Conservation (phyloP, 2,113 vertebrate species). For the Orientallactaga bullata region DNA sequence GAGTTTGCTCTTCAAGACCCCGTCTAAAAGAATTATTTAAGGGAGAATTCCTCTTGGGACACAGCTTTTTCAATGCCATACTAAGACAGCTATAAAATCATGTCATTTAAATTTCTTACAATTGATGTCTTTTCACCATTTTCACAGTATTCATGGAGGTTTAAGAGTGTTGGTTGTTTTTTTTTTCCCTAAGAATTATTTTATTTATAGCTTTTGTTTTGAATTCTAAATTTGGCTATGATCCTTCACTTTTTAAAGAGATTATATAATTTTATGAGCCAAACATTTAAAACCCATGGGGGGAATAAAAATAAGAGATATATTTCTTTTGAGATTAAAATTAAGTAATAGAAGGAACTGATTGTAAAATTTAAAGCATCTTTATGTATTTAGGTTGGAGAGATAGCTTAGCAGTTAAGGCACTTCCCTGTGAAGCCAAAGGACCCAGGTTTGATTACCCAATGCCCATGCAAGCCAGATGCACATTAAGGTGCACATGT, state of each 20-base stretch:
- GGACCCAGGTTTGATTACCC: too few relatives aligned
- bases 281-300: slow-evolving; percentile 53
- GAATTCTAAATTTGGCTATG: slow-evolving; percentile 47
- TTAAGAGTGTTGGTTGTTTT: neutral
- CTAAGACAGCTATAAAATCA: slow-evolving; percentile 67
- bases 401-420: too few relatives aligned
- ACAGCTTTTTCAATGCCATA: slow-evolving; percentile 72
- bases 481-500: too few relatives aligned
- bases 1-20: slow-evolving; percentile 69
- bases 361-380: slow-evolving; percentile 20
- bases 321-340: slow-evolving; percentile 56
- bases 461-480: too few relatives aligned
- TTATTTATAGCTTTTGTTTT: slow-evolving; percentile 59
- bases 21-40: slow-evolving; percentile 51
- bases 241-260: slow-evolving; percentile 62
- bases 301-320: slow-evolving; percentile 61
- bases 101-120: slow-evolving; percentile 71
- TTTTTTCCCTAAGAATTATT: slow-evolving; percentile 51
- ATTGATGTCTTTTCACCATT: slow-evolving; percentile 62
- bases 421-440: too few relatives aligned
- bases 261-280: slow-evolving; percentile 56
- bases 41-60: slow-evolving; percentile 64
- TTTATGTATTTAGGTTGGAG: neutral
- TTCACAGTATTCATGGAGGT: slow-evolving; percentile 37
- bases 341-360: slow-evolving; percentile 44